Conservation (phyloP, 2,113 vertebrate genomes). For the Apeltes quadracus region DNA sequence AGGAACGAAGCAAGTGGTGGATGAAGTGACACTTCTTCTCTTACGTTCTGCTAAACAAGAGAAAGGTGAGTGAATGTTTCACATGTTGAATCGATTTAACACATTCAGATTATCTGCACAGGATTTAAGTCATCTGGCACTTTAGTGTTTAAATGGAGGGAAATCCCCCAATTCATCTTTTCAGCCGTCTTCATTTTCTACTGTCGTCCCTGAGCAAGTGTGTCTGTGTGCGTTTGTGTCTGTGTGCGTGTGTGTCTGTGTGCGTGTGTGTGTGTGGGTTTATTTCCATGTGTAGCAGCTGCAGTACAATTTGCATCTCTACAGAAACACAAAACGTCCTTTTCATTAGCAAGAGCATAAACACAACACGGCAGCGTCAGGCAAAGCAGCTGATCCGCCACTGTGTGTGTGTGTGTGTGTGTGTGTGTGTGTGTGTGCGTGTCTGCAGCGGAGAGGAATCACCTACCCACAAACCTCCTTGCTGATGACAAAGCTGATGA, state of each 20-base stretch:
- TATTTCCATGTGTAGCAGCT: constrained; percentile 38
- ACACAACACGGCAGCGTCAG: constrained; percentile 21
- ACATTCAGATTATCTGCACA: no score
- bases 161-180: neutral
- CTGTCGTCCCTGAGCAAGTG: neutral
- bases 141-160: neutral
- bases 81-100: neutral
- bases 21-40: no score
- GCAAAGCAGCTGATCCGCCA: constrained; percentile 61
- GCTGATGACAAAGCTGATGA: neutral
- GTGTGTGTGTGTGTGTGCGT: constrained; percentile 1
- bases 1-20: no score
- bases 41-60: no score
- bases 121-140: neutral
- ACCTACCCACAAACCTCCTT: neutral
- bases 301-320: constrained; percentile 60
- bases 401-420: neutral
- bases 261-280: neutral
- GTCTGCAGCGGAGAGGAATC: neutral
- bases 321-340: constrained; percentile 46
- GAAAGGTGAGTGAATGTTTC: neutral
- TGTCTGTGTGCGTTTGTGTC: neutral
- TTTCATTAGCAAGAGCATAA: constrained; percentile 29
- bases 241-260: neutral
- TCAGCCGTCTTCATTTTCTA: no score